Conservation (phyloP, 2,888 invertebrate genomes). For the Tromatobia lineatoria region DNA sequence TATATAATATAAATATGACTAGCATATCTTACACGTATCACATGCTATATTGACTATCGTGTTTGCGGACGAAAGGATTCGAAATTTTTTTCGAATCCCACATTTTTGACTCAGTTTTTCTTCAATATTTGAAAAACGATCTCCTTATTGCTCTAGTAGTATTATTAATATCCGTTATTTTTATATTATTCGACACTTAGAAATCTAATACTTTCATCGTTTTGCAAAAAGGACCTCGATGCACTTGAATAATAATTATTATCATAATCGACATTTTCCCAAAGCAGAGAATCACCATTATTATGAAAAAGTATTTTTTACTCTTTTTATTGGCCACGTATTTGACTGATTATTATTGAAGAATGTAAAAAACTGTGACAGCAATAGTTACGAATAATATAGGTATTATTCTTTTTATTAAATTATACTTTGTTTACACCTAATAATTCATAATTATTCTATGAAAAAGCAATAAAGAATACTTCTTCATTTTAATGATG, state of each 20-base stretch:
- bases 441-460: too few relatives aligned
- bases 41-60: slow-evolving; percentile 86
- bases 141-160: slow-evolving; percentile 75
- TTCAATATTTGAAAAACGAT: slow-evolving; percentile 58
- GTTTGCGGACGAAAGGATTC: slow-evolving; percentile 79
- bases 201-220: slow-evolving; percentile 67
- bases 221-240: slow-evolving; percentile 39
- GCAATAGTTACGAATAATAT: too few relatives aligned
- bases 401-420: too few relatives aligned
- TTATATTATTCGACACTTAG: slow-evolving; percentile 52
- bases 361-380: too few relatives aligned
- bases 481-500: too few relatives aligned
- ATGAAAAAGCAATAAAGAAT: too few relatives aligned
- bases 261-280: slow-evolving; percentile 3
- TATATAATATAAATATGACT: slow-evolving; percentile 81
- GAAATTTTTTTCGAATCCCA: slow-evolving; percentile 68
- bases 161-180: slow-evolving; percentile 35
- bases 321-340: too few relatives aligned
- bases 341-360: too few relatives aligned
- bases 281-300: too few relatives aligned
- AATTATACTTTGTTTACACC: too few relatives aligned
- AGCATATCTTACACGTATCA: slow-evolving; percentile 84
- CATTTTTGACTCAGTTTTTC: slow-evolving; percentile 31
- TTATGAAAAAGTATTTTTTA: too few relatives aligned
- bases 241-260: slow-evolving; percentile 33